Percentiles rank a stretch among this genome's conserved stretches.
Evolutionary conservation across 2,888 invertebrate genomes (phyloP).

Genomic region (Camptogramma bilineatum): DNA sequence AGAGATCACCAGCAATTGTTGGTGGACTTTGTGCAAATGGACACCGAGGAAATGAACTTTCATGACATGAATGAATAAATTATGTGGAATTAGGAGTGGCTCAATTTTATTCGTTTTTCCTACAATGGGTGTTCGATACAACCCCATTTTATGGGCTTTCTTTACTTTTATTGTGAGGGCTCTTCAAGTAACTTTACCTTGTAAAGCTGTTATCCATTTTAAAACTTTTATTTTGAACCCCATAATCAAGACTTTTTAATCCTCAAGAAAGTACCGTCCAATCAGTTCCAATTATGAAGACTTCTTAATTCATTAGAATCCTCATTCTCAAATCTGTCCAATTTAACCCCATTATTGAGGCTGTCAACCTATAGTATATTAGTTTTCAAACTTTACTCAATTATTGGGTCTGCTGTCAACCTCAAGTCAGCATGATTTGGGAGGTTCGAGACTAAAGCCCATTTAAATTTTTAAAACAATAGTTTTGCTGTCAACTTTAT

Average conservation of each 20-base stretch:
- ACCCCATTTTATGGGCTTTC: not conserved
- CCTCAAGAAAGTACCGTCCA: not conserved
- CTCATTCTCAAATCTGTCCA: not conserved
- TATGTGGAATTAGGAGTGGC: not conserved
- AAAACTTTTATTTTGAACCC: too few relatives aligned
- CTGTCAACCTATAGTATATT: not conserved
- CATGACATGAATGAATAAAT: not conserved
- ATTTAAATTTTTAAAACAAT: too few relatives aligned
- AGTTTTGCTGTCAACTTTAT: too few relatives aligned
- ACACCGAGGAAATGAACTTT: not conserved
- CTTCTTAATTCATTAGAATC: not conserved
- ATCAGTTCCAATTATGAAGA: not conserved
- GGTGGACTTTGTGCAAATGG: not conserved
- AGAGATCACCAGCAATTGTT: not conserved
- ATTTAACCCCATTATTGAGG: not conserved
- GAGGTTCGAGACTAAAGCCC: too few relatives aligned
- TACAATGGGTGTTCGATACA: not conserved
- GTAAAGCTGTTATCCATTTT: too few relatives aligned
- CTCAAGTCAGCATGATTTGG: too few relatives aligned
- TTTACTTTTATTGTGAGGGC: not conserved
- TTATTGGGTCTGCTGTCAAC: too few relatives aligned
- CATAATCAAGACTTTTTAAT: not conserved
- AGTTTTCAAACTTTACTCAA: not conserved
- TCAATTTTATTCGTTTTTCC: not conserved
- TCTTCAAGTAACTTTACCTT: too few relatives aligned